A percentile compares a stretch with the other conserved stretches of the same genome.
Conservation (phyloP, 1,140 invertebrate species). For the Tetramorium alpestre region DNA sequence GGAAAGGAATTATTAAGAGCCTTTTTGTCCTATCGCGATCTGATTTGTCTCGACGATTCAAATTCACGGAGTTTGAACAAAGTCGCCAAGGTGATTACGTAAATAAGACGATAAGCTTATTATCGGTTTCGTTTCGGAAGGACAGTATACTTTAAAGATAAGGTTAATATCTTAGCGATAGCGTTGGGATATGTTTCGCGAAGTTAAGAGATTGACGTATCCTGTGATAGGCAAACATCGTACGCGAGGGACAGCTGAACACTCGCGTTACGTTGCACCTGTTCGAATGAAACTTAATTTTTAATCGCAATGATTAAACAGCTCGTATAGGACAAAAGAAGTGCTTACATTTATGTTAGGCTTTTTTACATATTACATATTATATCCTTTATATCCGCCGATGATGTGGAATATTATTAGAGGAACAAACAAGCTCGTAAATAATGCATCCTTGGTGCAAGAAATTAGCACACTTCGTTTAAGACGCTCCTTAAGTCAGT, state of each 20-base stretch:
- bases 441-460: not conserved
- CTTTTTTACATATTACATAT: not conserved
- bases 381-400: not conserved
- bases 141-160: not conserved
- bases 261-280: constrained; percentile 37
- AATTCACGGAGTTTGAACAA: not conserved
- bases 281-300: constrained; percentile 10
- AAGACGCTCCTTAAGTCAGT: not conserved
- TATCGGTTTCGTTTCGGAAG: not conserved
- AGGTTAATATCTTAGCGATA: not conserved
- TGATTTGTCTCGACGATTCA: not conserved
- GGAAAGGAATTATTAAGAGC: not conserved
- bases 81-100: not conserved
- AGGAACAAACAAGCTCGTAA: constrained; percentile 5
- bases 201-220: constrained; percentile 23
- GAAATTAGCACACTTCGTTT: not conserved
- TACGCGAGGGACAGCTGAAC: constrained; percentile 39
- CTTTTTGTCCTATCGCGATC: not conserved
- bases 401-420: not conserved
- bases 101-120: not conserved
- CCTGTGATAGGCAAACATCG: constrained; percentile 34
- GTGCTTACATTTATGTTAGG: not conserved
- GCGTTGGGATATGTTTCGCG: constrained; percentile 17
- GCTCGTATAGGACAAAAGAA: constrained; percentile 46
- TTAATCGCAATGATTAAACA: constrained; percentile 44